phyloP scores from a whole-genome alignment of 2,797 vertebrate species.

The Galaxias olidus region DNA sequence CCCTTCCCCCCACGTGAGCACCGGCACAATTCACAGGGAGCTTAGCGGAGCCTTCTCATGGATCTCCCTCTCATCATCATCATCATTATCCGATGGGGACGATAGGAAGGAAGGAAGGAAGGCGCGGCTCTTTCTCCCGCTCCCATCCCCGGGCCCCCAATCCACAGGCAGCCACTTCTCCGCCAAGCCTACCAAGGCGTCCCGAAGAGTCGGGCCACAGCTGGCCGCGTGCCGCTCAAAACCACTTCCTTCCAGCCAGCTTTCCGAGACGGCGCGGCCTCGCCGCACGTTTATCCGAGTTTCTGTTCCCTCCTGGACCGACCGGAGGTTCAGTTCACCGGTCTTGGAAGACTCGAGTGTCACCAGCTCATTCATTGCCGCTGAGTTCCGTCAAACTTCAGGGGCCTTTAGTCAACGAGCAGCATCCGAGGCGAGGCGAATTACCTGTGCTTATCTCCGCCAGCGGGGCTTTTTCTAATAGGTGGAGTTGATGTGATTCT shows the following conservation, averaged over 20 bases:
- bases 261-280: no score
- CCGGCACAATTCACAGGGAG: slow-evolving; percentile 64
- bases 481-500: no score
- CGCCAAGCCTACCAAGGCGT: not conserved
- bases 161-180: slow-evolving; percentile 23
- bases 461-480: no score
- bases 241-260: not conserved
- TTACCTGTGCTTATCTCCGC: no score
- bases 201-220: not conserved
- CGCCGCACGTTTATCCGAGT: no score
- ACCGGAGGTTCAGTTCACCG: no score
- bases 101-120: not conserved
- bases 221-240: not conserved
- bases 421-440: no score
- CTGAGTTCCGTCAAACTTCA: no score
- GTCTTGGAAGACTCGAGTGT: no score
- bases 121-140: not conserved
- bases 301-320: no score
- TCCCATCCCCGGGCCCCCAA: not conserved
- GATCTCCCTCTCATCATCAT: slow-evolving; percentile 7
- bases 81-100: not conserved
- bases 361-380: no score
- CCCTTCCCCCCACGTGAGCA: slow-evolving; percentile 52
- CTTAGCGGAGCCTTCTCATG: slow-evolving; percentile 54
- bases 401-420: no score